These are phyloP conservation scores for Machimus rusticus DNA, from an alignment of 2,888 invertebrate genomes.

Conservation along the genomic window DNA sequence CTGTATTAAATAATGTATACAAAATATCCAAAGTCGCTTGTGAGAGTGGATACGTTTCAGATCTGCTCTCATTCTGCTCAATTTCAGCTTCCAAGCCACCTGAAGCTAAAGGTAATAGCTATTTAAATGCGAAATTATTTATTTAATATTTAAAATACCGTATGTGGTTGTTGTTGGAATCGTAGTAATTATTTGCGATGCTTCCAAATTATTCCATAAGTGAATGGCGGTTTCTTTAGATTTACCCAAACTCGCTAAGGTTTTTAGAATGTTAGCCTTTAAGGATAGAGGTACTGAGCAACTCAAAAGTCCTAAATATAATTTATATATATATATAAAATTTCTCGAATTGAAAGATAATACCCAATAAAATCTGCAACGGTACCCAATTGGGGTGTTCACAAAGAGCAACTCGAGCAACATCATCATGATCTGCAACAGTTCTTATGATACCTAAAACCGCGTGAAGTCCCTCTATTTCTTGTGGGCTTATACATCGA, in stretches of 20 bases:
- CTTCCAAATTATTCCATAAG: constrained; percentile 87
- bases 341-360: constrained; percentile 46
- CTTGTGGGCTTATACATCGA: constrained; percentile 77
- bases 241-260: constrained; percentile 81
- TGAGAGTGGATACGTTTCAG: constrained; percentile 90
- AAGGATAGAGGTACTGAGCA: constrained; percentile 86
- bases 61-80: constrained; percentile 89
- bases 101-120: constrained; percentile 48
- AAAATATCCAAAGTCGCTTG: constrained; percentile 81
- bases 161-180: constrained; percentile 70
- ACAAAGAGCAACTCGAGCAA: constrained; percentile 80
- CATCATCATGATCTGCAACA: constrained; percentile 81
- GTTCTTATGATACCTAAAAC: constrained; percentile 80
- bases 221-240: constrained; percentile 78
- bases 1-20: constrained; percentile 75
- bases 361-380: constrained; percentile 77
- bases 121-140: background rate
- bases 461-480: constrained; percentile 84
- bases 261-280: constrained; percentile 83
- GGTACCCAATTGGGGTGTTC: constrained; percentile 91
- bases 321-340: background rate
- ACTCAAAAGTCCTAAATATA: constrained; percentile 73
- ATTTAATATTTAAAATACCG: constrained; percentile 45
- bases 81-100: constrained; percentile 81
- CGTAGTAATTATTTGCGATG: constrained; percentile 79